These are phyloP conservation scores for Parotia lawesii DNA, from an alignment of 2,113 vertebrate species.

Conservation along the genomic window DNA sequence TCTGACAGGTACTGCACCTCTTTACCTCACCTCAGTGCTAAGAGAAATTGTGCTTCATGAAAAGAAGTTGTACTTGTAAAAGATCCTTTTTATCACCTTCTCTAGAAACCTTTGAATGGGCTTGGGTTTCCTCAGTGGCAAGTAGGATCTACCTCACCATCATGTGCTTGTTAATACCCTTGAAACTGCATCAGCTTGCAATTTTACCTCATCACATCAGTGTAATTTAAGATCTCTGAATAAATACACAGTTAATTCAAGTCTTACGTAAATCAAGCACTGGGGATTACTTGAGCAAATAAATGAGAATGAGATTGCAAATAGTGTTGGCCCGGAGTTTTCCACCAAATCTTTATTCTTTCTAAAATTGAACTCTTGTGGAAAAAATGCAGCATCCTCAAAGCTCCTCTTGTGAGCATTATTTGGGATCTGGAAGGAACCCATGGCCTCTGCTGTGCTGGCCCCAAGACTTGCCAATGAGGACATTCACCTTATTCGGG, in stretches of 20 bases:
- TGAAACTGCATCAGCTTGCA: slow-evolving; percentile 39
- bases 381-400: not conserved
- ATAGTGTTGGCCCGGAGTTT: not conserved
- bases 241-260: slow-evolving; percentile 62
- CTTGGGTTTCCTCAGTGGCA: not conserved
- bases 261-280: slow-evolving; percentile 56
- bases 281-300: slow-evolving; percentile 61
- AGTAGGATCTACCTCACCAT: not conserved
- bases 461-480: not conserved
- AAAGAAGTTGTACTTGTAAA: not conserved
- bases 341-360: slow-evolving; percentile 7
- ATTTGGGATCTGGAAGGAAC: not conserved
- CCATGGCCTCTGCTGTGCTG: not conserved
- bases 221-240: slow-evolving; percentile 48
- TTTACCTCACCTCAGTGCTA: not conserved
- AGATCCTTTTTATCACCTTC: not conserved
- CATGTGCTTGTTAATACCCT: slow-evolving; percentile 32
- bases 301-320: slow-evolving; percentile 45
- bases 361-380: not conserved
- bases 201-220: slow-evolving; percentile 46
- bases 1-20: not conserved
- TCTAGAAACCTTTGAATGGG: not conserved
- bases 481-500: not conserved
- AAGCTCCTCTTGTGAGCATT: not conserved
- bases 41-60: not conserved